Evolutionary conservation across 2,888 invertebrate species (phyloP).

Genomic region (Drosophila formosana): DNA sequence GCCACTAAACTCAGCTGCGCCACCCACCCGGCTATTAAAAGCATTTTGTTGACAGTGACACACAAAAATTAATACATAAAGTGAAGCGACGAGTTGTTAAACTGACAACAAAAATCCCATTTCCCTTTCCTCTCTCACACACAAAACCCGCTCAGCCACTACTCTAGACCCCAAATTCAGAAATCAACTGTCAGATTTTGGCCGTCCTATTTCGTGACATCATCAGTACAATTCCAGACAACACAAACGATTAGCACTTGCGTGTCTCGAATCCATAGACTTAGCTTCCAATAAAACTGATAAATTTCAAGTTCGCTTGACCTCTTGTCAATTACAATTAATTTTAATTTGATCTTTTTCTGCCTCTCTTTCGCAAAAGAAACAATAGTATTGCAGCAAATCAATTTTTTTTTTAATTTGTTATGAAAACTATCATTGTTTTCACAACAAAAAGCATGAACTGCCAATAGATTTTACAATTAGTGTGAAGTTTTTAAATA

Average conservation of each 20-base stretch:
- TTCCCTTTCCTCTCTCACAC: background rate
- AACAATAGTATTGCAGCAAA: too few relatives aligned
- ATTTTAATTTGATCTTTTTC: background rate
- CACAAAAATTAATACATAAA: constrained; percentile 76
- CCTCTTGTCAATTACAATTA: constrained; percentile 14
- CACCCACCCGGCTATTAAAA: constrained; percentile 68
- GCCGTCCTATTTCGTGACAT: constrained; percentile 39
- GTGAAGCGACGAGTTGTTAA: constrained; percentile 61
- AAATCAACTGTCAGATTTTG: constrained; percentile 6
- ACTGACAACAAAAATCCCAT: constrained; percentile 48
- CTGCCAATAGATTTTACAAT: too few relatives aligned
- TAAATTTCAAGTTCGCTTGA: constrained; percentile 10
- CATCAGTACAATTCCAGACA: constrained; percentile 27
- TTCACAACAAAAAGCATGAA: too few relatives aligned
- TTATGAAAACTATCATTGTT: too few relatives aligned
- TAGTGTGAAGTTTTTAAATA: too few relatives aligned
- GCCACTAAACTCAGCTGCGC: constrained; percentile 7
- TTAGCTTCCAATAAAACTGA: constrained; percentile 6
- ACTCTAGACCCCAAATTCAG: background rate
- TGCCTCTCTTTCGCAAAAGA: background rate
- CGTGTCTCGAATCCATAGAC: constrained; percentile 19
- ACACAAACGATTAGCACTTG: constrained; percentile 19
- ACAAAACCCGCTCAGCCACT: background rate
- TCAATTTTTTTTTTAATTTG: too few relatives aligned
- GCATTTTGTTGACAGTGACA: constrained; percentile 82